Evolutionary conservation across 2,113 vertebrate genomes (phyloP), one percentile per base, ranked within the genome.

Genomic region (Stictonetta naevosa): DNA sequence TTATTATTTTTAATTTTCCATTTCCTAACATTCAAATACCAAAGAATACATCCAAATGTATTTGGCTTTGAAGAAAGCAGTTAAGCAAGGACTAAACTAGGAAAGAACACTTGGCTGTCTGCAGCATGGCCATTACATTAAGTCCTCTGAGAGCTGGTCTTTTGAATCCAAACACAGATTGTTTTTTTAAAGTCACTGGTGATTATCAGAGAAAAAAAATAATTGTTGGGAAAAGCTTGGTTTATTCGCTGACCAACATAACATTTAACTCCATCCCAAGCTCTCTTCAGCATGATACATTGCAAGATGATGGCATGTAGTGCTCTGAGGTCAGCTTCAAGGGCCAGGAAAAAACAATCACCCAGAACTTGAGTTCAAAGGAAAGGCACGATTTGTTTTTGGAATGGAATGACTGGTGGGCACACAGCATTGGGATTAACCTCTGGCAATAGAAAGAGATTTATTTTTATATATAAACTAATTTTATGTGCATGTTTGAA

Each of bases 11-110:
- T 96, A 92, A 95, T 96, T 95, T 97, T 96, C 95, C 95, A 96
- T 96, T 97, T 97, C 95, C 96, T 96, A 96, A 95, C 95, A 97
- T 97, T 97, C 88, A 97, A 95, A 94, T 96, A 87, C 86, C 86
- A 92, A 96, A 97, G 92, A 97, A 96, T 94, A 91, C 92, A 73
- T 93, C 92, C 88, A 93, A 91, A 77, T 6, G 8, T 50, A 75
- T 28, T 31, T 0, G 2, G 80, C 95, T 97, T 96, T 96, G 95
- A 97, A 96, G 90, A 96, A 92, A 86, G 36, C 69, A 84, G 73
- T 94, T 93, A 94, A 92, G 92, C 86, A 96, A 95, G 90, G 92
- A 95, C 88, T 93, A 75, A 96, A 94, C 85, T 94, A 93, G 62
- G 77, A 93, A 96, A 95, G 95, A 96, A 89, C 80, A 93, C 66